These are phyloP conservation scores for Malacosoma neustria DNA, from an alignment of 2,888 invertebrate species.

Conservation along the genomic window DNA sequence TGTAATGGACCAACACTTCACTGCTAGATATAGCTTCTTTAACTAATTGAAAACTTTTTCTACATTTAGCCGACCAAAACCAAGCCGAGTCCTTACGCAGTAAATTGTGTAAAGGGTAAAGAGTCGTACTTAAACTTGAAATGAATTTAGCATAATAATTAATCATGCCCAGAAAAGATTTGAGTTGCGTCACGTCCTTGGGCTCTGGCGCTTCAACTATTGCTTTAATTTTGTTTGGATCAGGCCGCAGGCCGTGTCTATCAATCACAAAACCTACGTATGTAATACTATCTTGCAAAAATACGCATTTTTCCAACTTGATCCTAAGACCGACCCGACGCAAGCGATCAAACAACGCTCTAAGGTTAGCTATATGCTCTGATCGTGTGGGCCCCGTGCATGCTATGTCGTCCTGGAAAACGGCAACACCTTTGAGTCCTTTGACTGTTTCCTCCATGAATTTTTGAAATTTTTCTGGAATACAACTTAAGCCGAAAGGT, in stretches of 20 bases:
- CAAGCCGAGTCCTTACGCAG: too few species aligned
- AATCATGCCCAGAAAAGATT: slow-evolving; percentile 15
- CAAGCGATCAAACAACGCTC: slow-evolving; percentile 4
- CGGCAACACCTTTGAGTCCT: slow-evolving; percentile 10
- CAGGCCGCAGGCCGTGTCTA: too few species aligned
- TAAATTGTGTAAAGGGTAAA: slow-evolving; percentile 2
- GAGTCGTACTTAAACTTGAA: slow-evolving; percentile 5
- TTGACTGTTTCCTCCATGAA: slow-evolving; percentile 12
- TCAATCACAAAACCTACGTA: slow-evolving; percentile 10
- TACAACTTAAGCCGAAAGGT: too few species aligned
- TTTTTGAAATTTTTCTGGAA: slow-evolving; percentile 15
- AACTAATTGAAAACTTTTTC: too few species aligned
- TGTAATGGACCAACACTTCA: too few species aligned
- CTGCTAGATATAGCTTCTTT: too few species aligned
- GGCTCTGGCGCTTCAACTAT: too few species aligned
- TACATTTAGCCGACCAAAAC: too few species aligned
- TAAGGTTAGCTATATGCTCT: slow-evolving; percentile 7
- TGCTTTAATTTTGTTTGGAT: too few species aligned
- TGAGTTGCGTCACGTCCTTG: slow-evolving; percentile 11
- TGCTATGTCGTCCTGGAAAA: slow-evolving; percentile 14
- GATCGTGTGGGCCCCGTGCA: not conserved
- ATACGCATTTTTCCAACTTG: slow-evolving; percentile 12
- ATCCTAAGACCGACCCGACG: slow-evolving; percentile 5
- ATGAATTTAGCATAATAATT: slow-evolving; percentile 13
- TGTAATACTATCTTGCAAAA: slow-evolving; percentile 7